A percentile compares a stretch with the other conserved stretches of the same genome.
These are phyloP conservation scores for Muscicapa striata DNA, from an alignment of 2,797 vertebrate genomes.

Conservation along the genomic window DNA sequence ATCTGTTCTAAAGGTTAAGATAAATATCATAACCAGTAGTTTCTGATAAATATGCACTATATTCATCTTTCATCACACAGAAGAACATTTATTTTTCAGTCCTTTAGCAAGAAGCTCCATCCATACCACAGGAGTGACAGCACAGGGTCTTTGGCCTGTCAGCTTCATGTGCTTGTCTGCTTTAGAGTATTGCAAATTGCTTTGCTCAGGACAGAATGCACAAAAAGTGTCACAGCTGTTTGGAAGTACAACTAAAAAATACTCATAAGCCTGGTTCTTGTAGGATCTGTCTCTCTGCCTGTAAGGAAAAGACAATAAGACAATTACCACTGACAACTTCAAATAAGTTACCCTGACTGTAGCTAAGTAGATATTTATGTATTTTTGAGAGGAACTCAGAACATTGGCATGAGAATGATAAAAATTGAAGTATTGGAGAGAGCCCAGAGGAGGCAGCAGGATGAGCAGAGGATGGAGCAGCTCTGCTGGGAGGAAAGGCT, in stretches of 20 bases:
- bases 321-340: neutral
- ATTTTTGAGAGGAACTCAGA: neutral
- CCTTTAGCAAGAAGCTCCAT: neutral
- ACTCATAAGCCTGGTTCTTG: neutral
- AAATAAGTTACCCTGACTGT: neutral
- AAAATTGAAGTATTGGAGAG: neutral
- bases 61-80: neutral
- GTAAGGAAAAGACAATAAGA: neutral
- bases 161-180: neutral
- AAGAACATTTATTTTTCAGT: neutral
- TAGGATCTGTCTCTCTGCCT: neutral
- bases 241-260: neutral
- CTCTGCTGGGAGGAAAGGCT: neutral
- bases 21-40: neutral
- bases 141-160: slow-evolving; percentile 17
- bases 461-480: neutral
- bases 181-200: slow-evolving; percentile 9
- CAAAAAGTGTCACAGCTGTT: neutral
- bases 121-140: neutral
- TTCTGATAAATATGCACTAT: neutral
- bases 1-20: neutral
- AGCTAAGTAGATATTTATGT: neutral
- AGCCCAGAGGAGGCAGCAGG: neutral
- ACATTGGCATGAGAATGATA: neutral
- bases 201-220: neutral